Evolutionary conservation across 2,888 invertebrate species (phyloP).

Genomic region (Erynnis tages): DNA sequence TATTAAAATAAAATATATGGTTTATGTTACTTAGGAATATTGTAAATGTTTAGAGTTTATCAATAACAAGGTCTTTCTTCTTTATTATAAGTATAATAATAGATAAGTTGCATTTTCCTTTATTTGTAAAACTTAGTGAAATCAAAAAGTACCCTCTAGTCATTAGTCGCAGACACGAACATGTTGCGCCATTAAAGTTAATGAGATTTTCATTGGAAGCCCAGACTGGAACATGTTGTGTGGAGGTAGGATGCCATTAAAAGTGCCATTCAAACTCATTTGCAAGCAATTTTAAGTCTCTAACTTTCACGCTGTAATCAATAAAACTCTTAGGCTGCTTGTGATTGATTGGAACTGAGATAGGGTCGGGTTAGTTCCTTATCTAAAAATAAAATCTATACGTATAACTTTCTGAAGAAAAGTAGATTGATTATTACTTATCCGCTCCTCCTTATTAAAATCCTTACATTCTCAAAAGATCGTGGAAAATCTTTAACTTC

Average conservation of each 20-base stretch:
- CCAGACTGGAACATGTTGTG: constrained; percentile 13
- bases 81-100: no score
- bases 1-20: no score
- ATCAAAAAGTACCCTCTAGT: neutral
- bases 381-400: no score
- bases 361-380: neutral
- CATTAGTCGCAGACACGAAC: constrained; percentile 11
- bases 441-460: no score
- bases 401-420: no score
- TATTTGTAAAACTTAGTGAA: neutral
- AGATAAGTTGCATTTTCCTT: no score
- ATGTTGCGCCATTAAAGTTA: constrained; percentile 6
- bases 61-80: no score
- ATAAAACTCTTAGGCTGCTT: neutral
- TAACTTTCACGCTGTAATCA: neutral
- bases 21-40: no score
- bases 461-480: neutral
- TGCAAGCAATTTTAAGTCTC: constrained; percentile 12
- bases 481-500: neutral
- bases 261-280: constrained; percentile 19
- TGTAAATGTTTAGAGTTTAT: no score
- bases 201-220: constrained; percentile 23
- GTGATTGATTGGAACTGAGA: neutral
- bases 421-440: no score
- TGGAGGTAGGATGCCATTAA: constrained; percentile 11